phyloP scores from a whole-genome alignment of 2,797 vertebrate genomes.

The Dipus sagitta region DNA sequence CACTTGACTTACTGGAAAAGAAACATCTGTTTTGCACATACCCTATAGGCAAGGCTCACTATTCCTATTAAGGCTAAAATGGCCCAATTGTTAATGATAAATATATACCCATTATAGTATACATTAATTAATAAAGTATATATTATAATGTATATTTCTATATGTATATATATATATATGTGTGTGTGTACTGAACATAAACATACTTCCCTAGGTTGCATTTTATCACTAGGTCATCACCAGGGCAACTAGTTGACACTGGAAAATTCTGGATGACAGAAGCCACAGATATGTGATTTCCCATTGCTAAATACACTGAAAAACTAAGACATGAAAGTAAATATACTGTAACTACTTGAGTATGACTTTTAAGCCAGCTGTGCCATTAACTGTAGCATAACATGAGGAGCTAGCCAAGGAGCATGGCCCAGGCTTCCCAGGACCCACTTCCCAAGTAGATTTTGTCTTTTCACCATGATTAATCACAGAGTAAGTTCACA shows the following conservation, averaged over 20 bases:
- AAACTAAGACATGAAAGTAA: constrained; percentile 44
- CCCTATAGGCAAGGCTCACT: background rate
- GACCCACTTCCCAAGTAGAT: background rate
- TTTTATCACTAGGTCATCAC: background rate
- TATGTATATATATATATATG: no score
- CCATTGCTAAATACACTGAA: constrained; percentile 6
- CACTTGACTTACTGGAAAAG: constrained; percentile 40
- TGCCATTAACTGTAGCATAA: background rate
- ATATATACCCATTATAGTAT: background rate
- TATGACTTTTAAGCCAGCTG: constrained; percentile 19
- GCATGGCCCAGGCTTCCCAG: background rate
- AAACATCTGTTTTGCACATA: background rate
- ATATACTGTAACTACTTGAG: background rate
- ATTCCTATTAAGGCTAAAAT: background rate
- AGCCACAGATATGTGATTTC: background rate
- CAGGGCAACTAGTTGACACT: background rate
- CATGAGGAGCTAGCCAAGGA: background rate
- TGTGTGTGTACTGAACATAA: background rate
- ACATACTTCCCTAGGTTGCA: background rate
- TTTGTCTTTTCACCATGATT: background rate
- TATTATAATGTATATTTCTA: background rate
- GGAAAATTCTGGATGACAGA: constrained; percentile 39
- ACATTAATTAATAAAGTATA: background rate
- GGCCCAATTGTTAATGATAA: background rate
- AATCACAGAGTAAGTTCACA: background rate